Percentiles rank a stretch among this genome's conserved stretches.
Conservation (phyloP, 2,113 vertebrate species). For the Albula goreensis region DNA sequence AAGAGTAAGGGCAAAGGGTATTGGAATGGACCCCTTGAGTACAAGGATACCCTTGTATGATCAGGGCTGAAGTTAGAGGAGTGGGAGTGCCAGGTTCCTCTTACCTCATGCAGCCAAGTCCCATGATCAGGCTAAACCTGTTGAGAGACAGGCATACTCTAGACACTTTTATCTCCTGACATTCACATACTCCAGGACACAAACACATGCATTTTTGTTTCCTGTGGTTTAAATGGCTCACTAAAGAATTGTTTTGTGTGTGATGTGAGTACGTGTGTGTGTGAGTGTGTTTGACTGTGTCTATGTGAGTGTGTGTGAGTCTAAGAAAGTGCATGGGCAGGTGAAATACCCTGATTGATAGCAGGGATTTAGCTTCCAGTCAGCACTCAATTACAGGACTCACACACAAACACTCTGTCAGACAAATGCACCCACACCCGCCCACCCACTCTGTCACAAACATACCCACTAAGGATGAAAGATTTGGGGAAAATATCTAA, state of each 20-base stretch:
- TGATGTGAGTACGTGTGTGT: conserved; percentile 47
- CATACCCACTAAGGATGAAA: too few species aligned
- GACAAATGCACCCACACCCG: too few species aligned
- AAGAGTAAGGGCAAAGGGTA: too few species aligned
- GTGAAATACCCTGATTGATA: too few species aligned
- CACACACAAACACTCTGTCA: too few species aligned
- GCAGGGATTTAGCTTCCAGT: too few species aligned
- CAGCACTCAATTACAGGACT: too few species aligned
- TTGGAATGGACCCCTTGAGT: too few species aligned
- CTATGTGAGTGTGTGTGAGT: background rate
- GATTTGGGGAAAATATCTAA: too few species aligned
- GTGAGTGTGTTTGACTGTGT: conserved; percentile 23
- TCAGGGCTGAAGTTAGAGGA: background rate
- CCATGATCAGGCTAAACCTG: background rate
- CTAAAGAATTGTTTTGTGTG: conserved; percentile 19
- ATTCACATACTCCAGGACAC: background rate
- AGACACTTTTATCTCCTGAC: background rate
- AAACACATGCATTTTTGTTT: background rate
- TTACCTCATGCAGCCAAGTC: background rate
- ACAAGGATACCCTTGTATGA: too few species aligned
- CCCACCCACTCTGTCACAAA: too few species aligned
- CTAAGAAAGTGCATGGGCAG: too few species aligned
- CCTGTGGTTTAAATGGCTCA: background rate
- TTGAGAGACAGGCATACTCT: background rate
- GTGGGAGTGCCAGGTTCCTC: background rate